Percentiles rank a stretch among this genome's conserved stretches.
phyloP scores from a whole-genome alignment of 2,888 invertebrate genomes.

The Lasioglossum morio region DNA sequence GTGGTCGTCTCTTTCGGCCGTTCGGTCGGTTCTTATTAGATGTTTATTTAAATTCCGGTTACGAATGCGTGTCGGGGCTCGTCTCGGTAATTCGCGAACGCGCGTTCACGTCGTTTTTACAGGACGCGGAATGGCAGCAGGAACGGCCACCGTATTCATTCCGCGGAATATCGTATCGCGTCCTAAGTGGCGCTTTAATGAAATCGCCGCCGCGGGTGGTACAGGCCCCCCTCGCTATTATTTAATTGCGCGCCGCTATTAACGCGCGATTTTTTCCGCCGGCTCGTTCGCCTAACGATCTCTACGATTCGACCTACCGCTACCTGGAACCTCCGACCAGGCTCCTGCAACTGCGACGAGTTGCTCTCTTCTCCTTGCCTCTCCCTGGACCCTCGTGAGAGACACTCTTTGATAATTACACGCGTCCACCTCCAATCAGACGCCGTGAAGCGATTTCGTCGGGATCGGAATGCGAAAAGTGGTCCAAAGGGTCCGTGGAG shows the following conservation, averaged over 20 bases:
- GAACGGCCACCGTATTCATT: constrained; percentile 47
- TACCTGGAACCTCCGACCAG: neutral
- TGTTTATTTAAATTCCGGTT: constrained; percentile 10
- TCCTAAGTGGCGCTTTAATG: constrained; percentile 68
- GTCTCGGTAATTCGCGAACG: constrained; percentile 11
- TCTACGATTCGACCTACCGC: constrained; percentile 14
- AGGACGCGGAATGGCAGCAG: neutral
- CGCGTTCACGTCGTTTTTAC: constrained; percentile 28
- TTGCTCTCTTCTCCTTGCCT: neutral
- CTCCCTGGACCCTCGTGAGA: neutral
- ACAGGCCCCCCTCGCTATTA: constrained; percentile 49
- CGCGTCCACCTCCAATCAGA: neutral
- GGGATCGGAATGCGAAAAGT: neutral
- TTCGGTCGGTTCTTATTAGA: neutral
- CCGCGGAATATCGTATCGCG: constrained; percentile 55
- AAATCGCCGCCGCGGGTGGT: constrained; percentile 63
- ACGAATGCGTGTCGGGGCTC: neutral
- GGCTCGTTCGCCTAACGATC: constrained; percentile 24
- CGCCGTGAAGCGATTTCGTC: neutral
- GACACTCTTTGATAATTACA: neutral
- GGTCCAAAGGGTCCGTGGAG: neutral
- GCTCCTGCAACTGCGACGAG: neutral
- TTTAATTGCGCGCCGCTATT: constrained; percentile 63
- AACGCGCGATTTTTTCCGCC: constrained; percentile 44
- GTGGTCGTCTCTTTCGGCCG: neutral